Evolutionary conservation across 2,113 vertebrate species (phyloP).

Genomic region (Proteles cristata): DNA sequence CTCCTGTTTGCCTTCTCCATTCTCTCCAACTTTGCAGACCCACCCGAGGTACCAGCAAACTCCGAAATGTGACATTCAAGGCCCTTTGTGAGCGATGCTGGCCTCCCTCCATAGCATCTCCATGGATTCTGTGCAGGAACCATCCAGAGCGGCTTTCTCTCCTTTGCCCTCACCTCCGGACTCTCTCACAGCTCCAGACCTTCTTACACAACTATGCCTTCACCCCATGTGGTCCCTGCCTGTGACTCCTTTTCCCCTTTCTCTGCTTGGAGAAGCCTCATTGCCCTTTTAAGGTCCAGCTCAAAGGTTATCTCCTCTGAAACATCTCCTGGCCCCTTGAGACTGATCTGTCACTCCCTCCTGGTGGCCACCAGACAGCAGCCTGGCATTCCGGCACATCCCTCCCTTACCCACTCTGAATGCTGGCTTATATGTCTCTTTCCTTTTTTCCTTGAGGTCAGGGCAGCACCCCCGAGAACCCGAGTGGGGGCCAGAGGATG

Average conservation of each 20-base stretch:
- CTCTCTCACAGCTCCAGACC: background rate
- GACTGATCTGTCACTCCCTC: background rate
- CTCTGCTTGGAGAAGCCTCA: background rate
- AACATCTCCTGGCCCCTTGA: too few species aligned
- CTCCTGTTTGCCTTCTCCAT: background rate
- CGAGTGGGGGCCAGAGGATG: background rate
- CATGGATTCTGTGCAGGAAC: background rate
- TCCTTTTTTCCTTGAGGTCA: background rate
- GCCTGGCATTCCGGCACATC: background rate
- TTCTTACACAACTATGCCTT: background rate
- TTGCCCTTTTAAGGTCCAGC: background rate
- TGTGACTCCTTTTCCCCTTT: background rate
- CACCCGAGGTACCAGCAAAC: background rate
- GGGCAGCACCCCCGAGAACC: background rate
- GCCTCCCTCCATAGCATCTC: accelerated
- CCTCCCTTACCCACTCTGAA: background rate
- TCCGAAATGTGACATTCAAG: background rate
- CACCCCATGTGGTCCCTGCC: background rate
- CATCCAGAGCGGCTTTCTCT: accelerated
- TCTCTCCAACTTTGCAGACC: background rate
- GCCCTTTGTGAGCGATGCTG: background rate
- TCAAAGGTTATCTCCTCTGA: too few species aligned
- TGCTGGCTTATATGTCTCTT: background rate
- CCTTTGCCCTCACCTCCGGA: background rate
- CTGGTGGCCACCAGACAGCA: background rate